phyloP scores from a whole-genome alignment of 2,888 invertebrate species.

The Tetramorium bicarinatum region DNA sequence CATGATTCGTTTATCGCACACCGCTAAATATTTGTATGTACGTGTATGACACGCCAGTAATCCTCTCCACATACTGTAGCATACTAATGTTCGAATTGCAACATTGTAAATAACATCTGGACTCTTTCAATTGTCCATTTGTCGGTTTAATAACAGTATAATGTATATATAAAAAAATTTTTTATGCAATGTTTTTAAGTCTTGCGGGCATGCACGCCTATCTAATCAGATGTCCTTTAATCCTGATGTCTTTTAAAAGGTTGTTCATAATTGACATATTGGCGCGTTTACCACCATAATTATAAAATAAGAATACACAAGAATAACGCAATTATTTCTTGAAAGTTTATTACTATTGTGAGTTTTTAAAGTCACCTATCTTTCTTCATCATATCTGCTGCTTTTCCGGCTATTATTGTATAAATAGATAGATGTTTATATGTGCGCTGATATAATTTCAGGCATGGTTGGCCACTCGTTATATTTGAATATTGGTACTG shows the following conservation, averaged over 20 bases:
- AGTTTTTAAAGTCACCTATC: constrained; percentile 84
- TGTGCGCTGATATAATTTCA: constrained; percentile 85
- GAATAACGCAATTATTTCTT: not conserved
- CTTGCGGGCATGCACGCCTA: too few species aligned
- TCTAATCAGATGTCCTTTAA: too few species aligned
- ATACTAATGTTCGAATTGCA: too few species aligned
- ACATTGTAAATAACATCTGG: too few species aligned
- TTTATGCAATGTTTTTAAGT: too few species aligned
- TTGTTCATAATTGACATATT: too few species aligned
- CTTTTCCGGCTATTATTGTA: constrained; percentile 91
- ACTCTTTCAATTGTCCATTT: constrained; percentile 80
- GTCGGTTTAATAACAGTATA: constrained; percentile 81
- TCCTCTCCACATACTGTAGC: too few species aligned
- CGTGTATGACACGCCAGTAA: too few species aligned
- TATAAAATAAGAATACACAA: not conserved
- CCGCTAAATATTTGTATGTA: too few species aligned
- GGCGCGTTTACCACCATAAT: not conserved
- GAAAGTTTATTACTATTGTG: not conserved
- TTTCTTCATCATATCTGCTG: constrained; percentile 88
- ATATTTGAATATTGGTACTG: constrained; percentile 84
- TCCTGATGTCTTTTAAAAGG: too few species aligned
- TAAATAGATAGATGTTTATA: constrained; percentile 87
- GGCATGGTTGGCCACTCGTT: constrained; percentile 90
- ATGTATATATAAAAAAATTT: too few species aligned
- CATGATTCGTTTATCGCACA: too few species aligned